Conservation (phyloP, 2,888 invertebrate species). For the Pristionchus arcanus region DNA sequence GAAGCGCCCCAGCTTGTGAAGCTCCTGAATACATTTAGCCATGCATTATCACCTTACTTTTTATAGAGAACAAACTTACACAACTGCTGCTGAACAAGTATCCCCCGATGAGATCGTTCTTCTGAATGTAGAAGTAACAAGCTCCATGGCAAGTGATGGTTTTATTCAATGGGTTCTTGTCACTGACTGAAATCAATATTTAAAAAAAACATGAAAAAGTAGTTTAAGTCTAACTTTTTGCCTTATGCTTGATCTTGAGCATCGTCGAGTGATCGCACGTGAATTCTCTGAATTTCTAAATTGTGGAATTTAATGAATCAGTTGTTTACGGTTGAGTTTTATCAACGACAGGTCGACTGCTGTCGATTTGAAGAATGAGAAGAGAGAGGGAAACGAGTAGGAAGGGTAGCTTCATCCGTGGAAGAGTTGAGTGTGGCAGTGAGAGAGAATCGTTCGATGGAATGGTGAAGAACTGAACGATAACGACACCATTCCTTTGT, state of each 20-base stretch:
- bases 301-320: not conserved
- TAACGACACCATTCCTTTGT: not conserved
- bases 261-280: not conserved
- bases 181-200: not conserved
- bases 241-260: not conserved
- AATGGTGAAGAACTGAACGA: not conserved
- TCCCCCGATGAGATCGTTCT: not conserved
- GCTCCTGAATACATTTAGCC: not conserved
- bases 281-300: not conserved
- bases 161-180: not conserved
- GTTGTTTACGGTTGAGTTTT: not conserved
- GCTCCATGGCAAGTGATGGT: not conserved
- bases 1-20: not conserved
- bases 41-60: not conserved
- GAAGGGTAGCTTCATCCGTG: not conserved
- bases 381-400: not conserved
- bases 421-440: not conserved
- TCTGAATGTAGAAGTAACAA: not conserved
- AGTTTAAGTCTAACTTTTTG: not conserved
- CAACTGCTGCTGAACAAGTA: not conserved
- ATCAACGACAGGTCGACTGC: not conserved
- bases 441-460: not conserved
- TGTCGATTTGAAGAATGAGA: not conserved
- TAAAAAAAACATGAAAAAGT: not conserved
- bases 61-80: not conserved